These are phyloP conservation scores for Calliopum simillimum DNA, from an alignment of 2,888 invertebrate genomes.

Conservation along the genomic window DNA sequence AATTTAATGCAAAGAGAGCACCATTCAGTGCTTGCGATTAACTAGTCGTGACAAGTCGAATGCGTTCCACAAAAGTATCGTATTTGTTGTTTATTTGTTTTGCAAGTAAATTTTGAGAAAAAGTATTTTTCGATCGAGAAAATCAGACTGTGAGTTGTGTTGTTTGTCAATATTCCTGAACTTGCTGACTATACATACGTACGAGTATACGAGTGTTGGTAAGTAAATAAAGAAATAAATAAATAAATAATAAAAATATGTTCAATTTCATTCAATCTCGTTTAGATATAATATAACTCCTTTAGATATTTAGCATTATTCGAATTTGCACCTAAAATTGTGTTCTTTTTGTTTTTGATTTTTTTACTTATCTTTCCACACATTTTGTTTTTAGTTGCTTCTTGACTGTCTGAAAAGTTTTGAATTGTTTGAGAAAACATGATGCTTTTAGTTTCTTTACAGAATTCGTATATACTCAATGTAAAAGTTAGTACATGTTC, in stretches of 20 bases:
- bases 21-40: conserved; percentile 27
- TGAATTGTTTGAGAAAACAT: conserved; percentile 25
- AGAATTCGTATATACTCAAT: neutral
- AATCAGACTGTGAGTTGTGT: too few relatives aligned
- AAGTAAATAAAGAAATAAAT: too few relatives aligned
- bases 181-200: too few relatives aligned
- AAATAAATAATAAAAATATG: too few relatives aligned
- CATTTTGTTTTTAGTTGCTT: conserved; percentile 13
- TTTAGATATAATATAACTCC: too few relatives aligned
- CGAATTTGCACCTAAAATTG: too few relatives aligned
- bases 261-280: too few relatives aligned
- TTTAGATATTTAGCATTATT: too few relatives aligned
- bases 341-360: conserved; percentile 5
- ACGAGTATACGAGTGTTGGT: too few relatives aligned
- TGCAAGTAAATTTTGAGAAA: conserved; percentile 2
- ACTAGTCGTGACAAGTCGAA: conserved; percentile 31
- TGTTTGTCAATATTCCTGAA: too few relatives aligned
- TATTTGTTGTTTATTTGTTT: neutral
- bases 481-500: too few relatives aligned
- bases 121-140: too few relatives aligned
- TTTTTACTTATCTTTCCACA: neutral
- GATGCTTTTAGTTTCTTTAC: conserved; percentile 10
- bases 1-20: conserved; percentile 16
- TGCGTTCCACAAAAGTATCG: neutral
- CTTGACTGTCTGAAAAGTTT: conserved; percentile 31